Evolutionary conservation across 2,797 vertebrate genomes (phyloP).

Genomic region (Benthosema pterotum): DNA sequence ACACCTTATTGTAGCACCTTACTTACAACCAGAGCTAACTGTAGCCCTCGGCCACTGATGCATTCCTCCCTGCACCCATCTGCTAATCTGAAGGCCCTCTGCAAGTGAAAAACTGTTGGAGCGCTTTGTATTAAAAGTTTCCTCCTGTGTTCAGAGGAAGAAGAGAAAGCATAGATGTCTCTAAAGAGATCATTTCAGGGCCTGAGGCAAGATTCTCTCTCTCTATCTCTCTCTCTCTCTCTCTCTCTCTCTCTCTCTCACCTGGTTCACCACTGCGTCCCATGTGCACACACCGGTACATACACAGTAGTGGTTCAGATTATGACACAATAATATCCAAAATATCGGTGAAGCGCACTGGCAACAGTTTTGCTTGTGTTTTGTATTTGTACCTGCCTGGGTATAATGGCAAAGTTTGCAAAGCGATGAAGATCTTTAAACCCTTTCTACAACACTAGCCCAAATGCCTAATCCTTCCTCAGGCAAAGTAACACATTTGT

Average conservation of each 20-base stretch:
- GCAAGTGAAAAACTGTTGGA: no score
- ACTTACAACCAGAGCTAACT: no score
- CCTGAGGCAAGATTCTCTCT: slow-evolving; percentile 46
- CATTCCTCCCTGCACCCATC: slow-evolving; percentile 5
- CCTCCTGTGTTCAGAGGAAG: slow-evolving; percentile 51
- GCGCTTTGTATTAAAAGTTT: slow-evolving; percentile 50
- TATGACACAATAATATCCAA: slow-evolving; percentile 45
- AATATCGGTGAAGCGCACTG: slow-evolving; percentile 26
- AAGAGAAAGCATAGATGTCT: slow-evolving; percentile 34
- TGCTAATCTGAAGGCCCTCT: neutral
- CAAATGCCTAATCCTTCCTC: no score
- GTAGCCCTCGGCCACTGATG: neutral
- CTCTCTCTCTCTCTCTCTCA: slow-evolving; percentile 25
- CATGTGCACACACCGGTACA: slow-evolving; percentile 60
- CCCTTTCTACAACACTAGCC: no score
- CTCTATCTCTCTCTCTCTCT: slow-evolving; percentile 39
- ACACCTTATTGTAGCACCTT: no score
- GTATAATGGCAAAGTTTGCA: no score
- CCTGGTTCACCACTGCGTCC: slow-evolving; percentile 31
- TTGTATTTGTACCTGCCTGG: no score
- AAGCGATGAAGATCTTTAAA: no score
- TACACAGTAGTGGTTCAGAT: slow-evolving; percentile 49
- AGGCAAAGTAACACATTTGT: no score
- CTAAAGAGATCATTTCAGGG: slow-evolving; percentile 49
- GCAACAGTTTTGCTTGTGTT: no score